Base-by-base conservation (phyloP, 1,140 invertebrate genomes). In the Anoplophora glabripennis region DNA sequence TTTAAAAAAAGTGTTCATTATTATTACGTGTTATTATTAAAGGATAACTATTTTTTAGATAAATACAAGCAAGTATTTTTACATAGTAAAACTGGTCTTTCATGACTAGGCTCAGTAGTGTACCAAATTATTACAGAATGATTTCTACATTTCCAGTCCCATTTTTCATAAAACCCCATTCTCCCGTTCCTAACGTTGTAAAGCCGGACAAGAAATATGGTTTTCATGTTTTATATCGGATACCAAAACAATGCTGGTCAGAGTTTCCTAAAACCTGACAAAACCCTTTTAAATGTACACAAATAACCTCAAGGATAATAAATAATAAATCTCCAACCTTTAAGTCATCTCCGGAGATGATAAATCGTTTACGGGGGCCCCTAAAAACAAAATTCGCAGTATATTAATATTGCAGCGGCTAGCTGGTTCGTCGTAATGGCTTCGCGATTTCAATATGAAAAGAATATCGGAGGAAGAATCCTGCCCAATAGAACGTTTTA, bases 391-490 rank as follows among this genome's bases (percentile, higher is more conserved):
- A 52, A 52, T 52, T 48, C 34, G 46, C 33, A 35, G 46, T 17
- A 15, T 52, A 63, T 63, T 63, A 59, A 55, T 55, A 21, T 18
- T 40, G 57, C 44, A 58, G 47, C 53, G 61, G 61, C 44, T 54
- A 58, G 46, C 57, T 36, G 54, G 37, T 53, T 53, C 21, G 42
- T 59, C 45, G 53, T 62, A 62, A 63, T 51, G 57, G 47, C 49
- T 48, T 21, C 34, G n/a, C 51, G 40, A 69, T 69, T 69, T 62
- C 55, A 64, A 69, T 69, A 69, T 69, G 67, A 69, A 69, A 66
- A 64, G 67, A 69, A 69, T 63, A 51, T 53, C 11, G 28, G 14
- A 59, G 56, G 61, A 63, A 53, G 28, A 52, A 53, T 36, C 33
- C 44, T 47, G 36, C 17, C 55, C 56, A 59, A n/a, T 45, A 7